Evolutionary conservation across 2,888 invertebrate genomes (phyloP), one percentile per base, ranked within the genome.

Genomic region (Epirrhoe alternata): DNA sequence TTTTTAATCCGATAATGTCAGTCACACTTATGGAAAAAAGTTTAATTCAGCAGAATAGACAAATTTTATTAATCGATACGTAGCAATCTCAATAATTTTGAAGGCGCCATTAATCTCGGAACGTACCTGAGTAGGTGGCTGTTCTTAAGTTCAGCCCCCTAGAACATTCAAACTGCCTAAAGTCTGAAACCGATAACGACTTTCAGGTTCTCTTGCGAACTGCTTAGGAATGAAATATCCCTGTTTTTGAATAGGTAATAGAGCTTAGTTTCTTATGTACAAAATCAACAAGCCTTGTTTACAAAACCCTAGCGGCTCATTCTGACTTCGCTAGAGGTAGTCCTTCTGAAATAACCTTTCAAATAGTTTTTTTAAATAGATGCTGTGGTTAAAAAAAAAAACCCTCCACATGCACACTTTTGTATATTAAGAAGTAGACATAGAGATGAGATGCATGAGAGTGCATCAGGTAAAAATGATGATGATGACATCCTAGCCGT

Each of bases 151-250:
- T 70, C 24, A 51, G 62, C 61, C 64, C 14, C 49, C 52, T 16
- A 54, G 55, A 53, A 45, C 59, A 53, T 54, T 63, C 54, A 63
- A 68, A 70, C 63, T 72, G 61, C 54, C 63, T 61, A 31, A 72
- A 68, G 64, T 62, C 56, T 66, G 61, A 16, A 17, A 51, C 57
- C 65, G 69, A 70, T 71, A 69, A 66, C 64, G 66, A 68, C 61
- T 71, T 66, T 62, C 52, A 52, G 66, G 62, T 64, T 66, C 68
- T 66, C 12, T 57, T 61, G 53, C 58, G 59, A 66, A 66, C 59
- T 66, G 56, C 69, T 68, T 66, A 61, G 49, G 65, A 68, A 68
- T 72, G 65, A 72, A 72, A 68, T 72, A 72, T 72, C 53, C 24
- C 63, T 14, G 66, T 63, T 63, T 70, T 64, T 68, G 66, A 70